These are phyloP conservation scores for Pteronura brasiliensis DNA, from an alignment of 2,113 vertebrate genomes.

Conservation along the genomic window DNA sequence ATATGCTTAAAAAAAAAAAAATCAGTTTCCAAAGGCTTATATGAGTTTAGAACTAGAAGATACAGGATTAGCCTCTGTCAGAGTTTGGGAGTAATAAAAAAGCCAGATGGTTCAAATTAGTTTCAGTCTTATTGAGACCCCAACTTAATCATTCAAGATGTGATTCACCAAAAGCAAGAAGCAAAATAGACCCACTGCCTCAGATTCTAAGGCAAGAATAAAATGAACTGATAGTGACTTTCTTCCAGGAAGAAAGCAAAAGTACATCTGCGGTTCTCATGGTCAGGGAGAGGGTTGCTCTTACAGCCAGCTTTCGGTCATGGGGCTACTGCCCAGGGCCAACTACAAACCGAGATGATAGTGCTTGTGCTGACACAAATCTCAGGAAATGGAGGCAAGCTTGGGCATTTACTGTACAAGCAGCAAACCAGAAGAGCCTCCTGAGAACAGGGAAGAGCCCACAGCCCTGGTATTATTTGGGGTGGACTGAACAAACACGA, in stretches of 20 bases:
- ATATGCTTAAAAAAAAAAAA: background rate
- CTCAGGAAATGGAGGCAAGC: constrained; percentile 11
- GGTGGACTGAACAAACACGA: background rate
- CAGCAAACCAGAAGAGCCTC: background rate
- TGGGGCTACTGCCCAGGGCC: background rate
- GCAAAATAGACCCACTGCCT: background rate
- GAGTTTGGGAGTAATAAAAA: background rate
- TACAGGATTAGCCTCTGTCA: background rate
- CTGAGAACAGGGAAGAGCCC: background rate
- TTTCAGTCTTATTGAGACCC: background rate
- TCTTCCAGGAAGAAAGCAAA: constrained; percentile 32
- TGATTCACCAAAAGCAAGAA: background rate
- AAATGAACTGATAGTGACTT: constrained; percentile 27
- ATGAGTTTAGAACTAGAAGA: background rate
- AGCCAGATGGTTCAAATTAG: background rate
- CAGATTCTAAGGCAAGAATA: constrained; percentile 29
- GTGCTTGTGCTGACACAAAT: background rate
- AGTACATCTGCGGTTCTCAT: background rate
- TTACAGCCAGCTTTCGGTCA: background rate
- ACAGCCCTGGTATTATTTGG: background rate
- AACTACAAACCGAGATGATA: background rate
- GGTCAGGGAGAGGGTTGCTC: background rate
- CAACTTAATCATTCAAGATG: background rate
- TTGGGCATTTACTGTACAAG: background rate
- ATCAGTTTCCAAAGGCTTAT: background rate